Conservation (phyloP, 2,113 vertebrate genomes). For the Caretta caretta region DNA sequence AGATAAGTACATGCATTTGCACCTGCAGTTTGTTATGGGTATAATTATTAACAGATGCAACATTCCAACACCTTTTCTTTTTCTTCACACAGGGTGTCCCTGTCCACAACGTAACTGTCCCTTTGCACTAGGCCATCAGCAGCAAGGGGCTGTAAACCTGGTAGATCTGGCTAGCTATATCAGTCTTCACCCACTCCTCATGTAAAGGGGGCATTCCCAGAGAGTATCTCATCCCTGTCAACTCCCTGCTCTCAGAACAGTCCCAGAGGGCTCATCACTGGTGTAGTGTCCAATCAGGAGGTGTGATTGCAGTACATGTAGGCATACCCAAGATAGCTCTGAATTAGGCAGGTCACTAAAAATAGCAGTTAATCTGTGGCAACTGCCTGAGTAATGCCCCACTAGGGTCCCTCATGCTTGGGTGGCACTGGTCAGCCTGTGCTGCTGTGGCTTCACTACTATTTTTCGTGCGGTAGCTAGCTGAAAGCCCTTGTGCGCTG, state of each 20-base stretch:
- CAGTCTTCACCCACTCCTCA: not conserved
- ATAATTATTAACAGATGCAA: not conserved
- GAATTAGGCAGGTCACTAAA: not conserved
- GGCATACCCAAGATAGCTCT: not conserved
- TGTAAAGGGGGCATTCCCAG: not conserved
- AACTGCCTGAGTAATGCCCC: not conserved
- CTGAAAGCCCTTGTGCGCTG: no score
- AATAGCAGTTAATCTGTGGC: not conserved
- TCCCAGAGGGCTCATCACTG: not conserved
- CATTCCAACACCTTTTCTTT: not conserved
- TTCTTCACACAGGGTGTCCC: not conserved
- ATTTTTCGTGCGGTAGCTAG: no score
- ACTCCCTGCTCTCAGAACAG: not conserved
- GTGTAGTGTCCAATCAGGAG: not conserved
- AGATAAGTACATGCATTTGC: not conserved
- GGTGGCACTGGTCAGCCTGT: not conserved
- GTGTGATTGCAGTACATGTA: no score
- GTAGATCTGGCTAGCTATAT: not conserved
- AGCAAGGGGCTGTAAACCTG: not conserved
- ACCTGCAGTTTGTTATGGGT: not conserved
- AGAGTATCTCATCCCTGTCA: not conserved
- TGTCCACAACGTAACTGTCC: not conserved
- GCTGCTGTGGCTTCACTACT: not conserved
- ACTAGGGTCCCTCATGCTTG: not conserved
- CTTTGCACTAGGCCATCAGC: not conserved